phyloP scores from a whole-genome alignment of 2,113 vertebrate genomes.

The Daubentonia madagascariensis region DNA sequence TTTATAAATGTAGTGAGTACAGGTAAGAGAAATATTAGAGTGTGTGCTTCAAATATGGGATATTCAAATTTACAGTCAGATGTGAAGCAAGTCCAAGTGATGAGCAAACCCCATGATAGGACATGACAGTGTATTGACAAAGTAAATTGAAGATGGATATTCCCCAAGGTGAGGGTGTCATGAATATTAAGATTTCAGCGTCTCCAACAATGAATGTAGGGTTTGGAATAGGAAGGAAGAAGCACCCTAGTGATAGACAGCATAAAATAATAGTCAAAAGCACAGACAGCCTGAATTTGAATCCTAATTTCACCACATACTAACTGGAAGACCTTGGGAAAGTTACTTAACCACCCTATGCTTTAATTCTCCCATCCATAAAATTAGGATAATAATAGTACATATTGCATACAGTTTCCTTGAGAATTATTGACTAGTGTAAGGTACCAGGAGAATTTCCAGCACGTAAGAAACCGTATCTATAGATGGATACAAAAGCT shows the following conservation, averaged over 20 bases:
- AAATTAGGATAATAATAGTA: background rate
- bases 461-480: background rate
- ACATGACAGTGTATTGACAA: background rate
- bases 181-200: background rate
- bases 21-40: background rate
- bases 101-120: background rate
- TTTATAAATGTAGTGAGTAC: background rate
- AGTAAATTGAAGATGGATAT: background rate
- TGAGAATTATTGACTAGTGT: background rate
- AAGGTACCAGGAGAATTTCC: background rate
- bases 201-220: background rate
- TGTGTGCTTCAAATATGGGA: background rate
- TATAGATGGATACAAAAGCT: background rate
- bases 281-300: background rate
- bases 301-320: background rate
- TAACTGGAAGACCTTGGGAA: background rate
- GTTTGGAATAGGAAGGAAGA: background rate
- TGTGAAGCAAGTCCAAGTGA: background rate
- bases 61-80: background rate
- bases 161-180: background rate
- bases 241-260: background rate
- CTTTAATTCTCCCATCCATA: background rate
- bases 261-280: background rate
- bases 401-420: background rate
- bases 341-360: background rate